These are phyloP conservation scores for Scomberomorus guttatus DNA, from an alignment of 2,797 vertebrate genomes.

Conservation along the genomic window DNA sequence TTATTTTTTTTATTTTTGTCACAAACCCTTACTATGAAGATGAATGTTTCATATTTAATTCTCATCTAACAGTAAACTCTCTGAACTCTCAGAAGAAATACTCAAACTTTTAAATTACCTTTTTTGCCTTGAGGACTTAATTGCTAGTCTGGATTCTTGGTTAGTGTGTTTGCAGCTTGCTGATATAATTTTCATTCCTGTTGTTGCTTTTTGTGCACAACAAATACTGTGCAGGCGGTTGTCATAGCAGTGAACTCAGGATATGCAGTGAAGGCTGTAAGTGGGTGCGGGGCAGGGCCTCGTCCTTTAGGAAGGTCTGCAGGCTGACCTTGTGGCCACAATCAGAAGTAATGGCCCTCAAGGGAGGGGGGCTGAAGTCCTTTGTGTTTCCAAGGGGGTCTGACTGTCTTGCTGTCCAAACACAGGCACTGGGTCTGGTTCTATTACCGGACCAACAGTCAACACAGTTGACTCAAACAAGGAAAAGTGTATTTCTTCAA, in stretches of 20 bases:
- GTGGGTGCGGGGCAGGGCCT: constrained; percentile 65
- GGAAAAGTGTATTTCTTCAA: constrained; percentile 77
- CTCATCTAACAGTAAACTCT: constrained; percentile 34
- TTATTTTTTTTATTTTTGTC: neutral
- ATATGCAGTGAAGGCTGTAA: constrained; percentile 67
- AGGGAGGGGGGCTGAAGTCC: constrained; percentile 76
- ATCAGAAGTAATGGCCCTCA: constrained; percentile 85
- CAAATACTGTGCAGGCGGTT: constrained; percentile 55
- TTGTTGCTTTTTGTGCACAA: constrained; percentile 65
- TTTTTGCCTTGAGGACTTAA: constrained; percentile 53
- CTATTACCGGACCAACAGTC: constrained; percentile 72
- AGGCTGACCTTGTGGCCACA: constrained; percentile 87
- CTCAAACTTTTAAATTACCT: constrained; percentile 41
- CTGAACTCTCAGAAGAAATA: constrained; percentile 25
- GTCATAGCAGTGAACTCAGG: constrained; percentile 81
- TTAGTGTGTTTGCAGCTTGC: constrained; percentile 42
- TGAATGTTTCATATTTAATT: constrained; percentile 36
- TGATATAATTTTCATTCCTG: constrained; percentile 62
- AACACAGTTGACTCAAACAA: constrained; percentile 67
- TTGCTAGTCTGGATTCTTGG: constrained; percentile 40
- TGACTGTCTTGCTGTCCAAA: constrained; percentile 79
- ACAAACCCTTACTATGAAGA: neutral
- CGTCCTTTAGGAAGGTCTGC: constrained; percentile 87
- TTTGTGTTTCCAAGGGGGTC: constrained; percentile 83
- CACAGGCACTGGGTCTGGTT: constrained; percentile 62